These are phyloP conservation scores for Scomber japonicus DNA, from an alignment of 2,113 vertebrate genomes.

Conservation along the genomic window DNA sequence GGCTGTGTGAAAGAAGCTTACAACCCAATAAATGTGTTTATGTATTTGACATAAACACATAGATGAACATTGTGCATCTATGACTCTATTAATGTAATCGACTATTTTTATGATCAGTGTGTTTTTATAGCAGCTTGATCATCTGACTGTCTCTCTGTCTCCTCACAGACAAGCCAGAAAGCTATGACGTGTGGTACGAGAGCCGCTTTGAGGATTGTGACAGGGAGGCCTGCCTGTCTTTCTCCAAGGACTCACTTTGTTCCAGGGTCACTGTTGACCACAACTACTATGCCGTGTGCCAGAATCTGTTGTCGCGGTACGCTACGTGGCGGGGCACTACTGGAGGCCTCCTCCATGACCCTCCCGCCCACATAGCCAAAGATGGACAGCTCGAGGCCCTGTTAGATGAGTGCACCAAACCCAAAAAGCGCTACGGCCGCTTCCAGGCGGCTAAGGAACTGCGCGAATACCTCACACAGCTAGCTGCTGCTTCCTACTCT, in stretches of 20 bases:
- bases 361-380: constrained; percentile 92
- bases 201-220: constrained; percentile 98
- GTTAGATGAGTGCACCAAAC: constrained; percentile 96
- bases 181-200: constrained; percentile 98
- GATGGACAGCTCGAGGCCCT: constrained; percentile 93
- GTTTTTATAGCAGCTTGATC: background rate
- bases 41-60: background rate
- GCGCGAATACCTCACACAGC: constrained; percentile 93
- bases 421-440: constrained; percentile 93
- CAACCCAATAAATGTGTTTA: constrained; percentile 40
- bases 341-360: constrained; percentile 96
- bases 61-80: constrained; percentile 26
- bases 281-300: constrained; percentile 99
- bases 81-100: constrained; percentile 20
- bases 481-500: constrained; percentile 83
- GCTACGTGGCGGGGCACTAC: constrained; percentile 97
- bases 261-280: constrained; percentile 96
- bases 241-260: constrained; percentile 98
- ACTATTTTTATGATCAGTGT: constrained; percentile 37
- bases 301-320: constrained; percentile 95
- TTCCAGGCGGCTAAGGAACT: constrained; percentile 96
- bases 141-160: constrained; percentile 17
- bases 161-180: constrained; percentile 95
- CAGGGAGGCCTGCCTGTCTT: constrained; percentile 97
- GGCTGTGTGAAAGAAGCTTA: constrained; percentile 11